These are phyloP conservation scores for Zeuzera pyrina DNA, from an alignment of 2,888 invertebrate species.

Conservation along the genomic window DNA sequence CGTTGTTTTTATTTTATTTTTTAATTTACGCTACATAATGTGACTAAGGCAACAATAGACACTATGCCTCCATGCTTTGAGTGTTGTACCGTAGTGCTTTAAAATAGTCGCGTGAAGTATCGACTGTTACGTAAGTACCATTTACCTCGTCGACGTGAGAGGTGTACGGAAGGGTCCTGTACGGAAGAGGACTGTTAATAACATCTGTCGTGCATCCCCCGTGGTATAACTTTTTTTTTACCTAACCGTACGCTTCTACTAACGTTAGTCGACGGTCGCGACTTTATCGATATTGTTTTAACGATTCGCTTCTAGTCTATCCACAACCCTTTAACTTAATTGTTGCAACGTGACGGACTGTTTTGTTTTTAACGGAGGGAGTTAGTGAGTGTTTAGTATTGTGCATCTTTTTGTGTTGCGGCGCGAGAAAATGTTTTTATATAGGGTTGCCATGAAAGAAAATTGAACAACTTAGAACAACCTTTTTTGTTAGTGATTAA, in stretches of 20 bases:
- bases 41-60: constrained; percentile 32
- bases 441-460: constrained; percentile 29
- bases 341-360: constrained; percentile 58
- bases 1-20: constrained; percentile 24
- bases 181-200: constrained; percentile 20
- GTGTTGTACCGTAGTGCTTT: constrained; percentile 58
- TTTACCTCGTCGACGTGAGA: constrained; percentile 31
- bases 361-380: constrained; percentile 47
- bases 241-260: constrained; percentile 68
- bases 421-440: constrained; percentile 40
- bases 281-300: constrained; percentile 27
- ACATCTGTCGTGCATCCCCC: constrained; percentile 67
- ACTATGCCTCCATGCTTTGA: constrained; percentile 53
- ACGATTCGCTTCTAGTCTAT: constrained; percentile 47
- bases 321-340: constrained; percentile 63
- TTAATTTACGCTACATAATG: constrained; percentile 36
- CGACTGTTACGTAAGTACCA: constrained; percentile 32
- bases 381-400: constrained; percentile 54
- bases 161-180: constrained; percentile 41
- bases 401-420: constrained; percentile 64
- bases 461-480: constrained; percentile 11
- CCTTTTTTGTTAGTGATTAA: too few relatives aligned
- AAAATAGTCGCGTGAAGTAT: constrained; percentile 26
- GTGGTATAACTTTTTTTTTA: constrained; percentile 37
- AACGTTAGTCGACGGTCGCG: constrained; percentile 56